Evolutionary conservation across 2,797 vertebrate species (phyloP).

Genomic region (Poecilia gillii): DNA sequence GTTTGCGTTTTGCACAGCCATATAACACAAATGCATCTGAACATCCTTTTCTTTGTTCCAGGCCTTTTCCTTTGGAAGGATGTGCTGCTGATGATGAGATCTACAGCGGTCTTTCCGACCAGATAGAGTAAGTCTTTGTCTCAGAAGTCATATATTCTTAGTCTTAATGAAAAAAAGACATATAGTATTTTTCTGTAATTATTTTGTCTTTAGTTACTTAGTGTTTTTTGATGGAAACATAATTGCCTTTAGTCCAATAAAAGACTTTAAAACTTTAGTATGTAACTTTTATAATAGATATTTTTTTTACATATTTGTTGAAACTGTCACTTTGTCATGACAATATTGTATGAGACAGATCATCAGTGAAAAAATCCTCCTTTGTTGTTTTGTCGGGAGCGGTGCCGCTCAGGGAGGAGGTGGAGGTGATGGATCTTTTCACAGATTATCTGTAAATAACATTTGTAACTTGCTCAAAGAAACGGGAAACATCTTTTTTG

Average conservation of each 20-base stretch:
- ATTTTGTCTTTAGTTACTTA: background rate
- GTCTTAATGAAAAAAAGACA: background rate
- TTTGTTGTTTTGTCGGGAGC: no score
- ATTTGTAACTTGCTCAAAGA: no score
- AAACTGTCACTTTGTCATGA: no score
- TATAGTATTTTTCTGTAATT: background rate
- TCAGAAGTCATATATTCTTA: background rate
- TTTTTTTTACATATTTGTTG: no score
- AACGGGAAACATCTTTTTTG: no score
- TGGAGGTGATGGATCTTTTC: no score
- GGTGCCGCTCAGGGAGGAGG: no score
- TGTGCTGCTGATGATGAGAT: slow-evolving; percentile 87
- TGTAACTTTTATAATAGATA: no score
- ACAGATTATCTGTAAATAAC: no score
- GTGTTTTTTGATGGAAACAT: background rate
- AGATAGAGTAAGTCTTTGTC: slow-evolving; percentile 88
- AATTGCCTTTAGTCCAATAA: background rate
- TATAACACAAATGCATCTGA: background rate
- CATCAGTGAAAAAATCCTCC: no score
- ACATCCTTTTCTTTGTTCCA: slow-evolving; percentile 47
- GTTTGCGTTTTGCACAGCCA: background rate
- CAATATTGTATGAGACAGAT: no score
- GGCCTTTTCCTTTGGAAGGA: slow-evolving; percentile 88
- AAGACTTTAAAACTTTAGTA: no score
- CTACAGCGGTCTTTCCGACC: slow-evolving; percentile 91